Evolutionary conservation across 2,113 vertebrate genomes (phyloP), one percentile per base, ranked within the genome.

Genomic region (Ailuropoda melanoleuca): DNA sequence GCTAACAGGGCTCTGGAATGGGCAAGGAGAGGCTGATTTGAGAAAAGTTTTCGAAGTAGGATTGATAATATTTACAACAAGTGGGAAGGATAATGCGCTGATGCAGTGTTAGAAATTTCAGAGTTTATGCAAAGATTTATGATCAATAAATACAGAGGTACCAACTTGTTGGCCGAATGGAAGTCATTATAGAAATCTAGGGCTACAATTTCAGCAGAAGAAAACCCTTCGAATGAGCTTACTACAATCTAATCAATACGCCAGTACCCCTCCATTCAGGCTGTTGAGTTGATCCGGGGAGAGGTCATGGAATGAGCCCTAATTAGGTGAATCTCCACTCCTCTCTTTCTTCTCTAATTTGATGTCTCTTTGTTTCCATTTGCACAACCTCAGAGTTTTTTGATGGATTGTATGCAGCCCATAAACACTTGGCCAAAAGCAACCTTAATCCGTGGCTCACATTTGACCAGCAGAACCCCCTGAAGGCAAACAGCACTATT

Each of bases 131-230:
- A 24, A 92, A 95, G n/a, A 88, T 82, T 39, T 87, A 46, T 90
- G 37, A 84, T 50, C 50, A 37, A 31, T 84, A 87, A 88, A 48
- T 83, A 66, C 21, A 13, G 84, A 53, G 18, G 4, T 83, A 74
- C 19, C 21, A 85, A 39, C 66, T 24, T 43, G 9, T 34, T 90
- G 60, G 31, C 43, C 60, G 24, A 77, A 81, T 50, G 15, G 58
- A 96, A 93, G 13, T 56, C 78, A 74, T 85, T 81, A 37, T 90
- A 88, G 48, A 66, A 93, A 78, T 77, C 0, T 29, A 66, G 74
- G 10, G 6, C 43, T 70, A 39, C 72, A 60, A 58, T 96, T 97
- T 95, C 68, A 66, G 12, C 13, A 56, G n/a, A 96, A 92, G 58
- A 81, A 70, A 60, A 23, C 31, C 11, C 48, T 66, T 95, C 11